phyloP scores from a whole-genome alignment of 2,113 vertebrate genomes.

The Indicator maculatus region DNA sequence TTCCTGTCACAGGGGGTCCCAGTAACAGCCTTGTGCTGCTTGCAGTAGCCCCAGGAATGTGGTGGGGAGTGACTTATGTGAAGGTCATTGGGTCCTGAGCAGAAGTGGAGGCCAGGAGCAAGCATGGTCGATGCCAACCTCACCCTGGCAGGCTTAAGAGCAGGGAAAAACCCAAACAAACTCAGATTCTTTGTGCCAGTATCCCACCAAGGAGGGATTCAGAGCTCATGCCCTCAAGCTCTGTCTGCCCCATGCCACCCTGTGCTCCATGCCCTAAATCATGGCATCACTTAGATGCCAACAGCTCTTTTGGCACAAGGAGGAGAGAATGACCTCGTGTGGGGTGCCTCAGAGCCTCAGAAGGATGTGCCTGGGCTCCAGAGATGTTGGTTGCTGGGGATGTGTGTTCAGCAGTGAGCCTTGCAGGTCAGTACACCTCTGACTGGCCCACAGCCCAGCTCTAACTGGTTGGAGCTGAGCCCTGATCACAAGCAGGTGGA shows the following conservation, averaged over 20 bases:
- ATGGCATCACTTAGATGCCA: not conserved
- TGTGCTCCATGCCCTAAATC: not conserved
- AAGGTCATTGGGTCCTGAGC: not conserved
- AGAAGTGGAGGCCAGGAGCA: not conserved
- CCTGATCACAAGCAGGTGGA: no score
- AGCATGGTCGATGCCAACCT: not conserved
- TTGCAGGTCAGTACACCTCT: no score
- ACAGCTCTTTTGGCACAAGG: not conserved
- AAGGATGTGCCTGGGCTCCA: no score
- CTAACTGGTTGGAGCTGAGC: no score
- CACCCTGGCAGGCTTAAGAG: not conserved
- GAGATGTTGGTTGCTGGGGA: no score
- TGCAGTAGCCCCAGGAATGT: not conserved
- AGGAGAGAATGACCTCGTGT: not conserved
- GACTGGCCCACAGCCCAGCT: no score
- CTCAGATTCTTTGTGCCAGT: not conserved
- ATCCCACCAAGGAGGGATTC: not conserved
- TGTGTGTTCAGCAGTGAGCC: no score
- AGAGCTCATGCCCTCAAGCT: not conserved
- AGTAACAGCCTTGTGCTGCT: not conserved
- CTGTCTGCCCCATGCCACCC: accelerated
- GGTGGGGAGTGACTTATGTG: not conserved
- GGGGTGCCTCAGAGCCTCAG: not conserved
- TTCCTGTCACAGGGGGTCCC: not conserved
- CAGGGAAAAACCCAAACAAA: not conserved